Evolutionary conservation across 2,888 invertebrate species (phyloP), one percentile per base, ranked within the genome.

Genomic region (Leptopterna dolabrata): DNA sequence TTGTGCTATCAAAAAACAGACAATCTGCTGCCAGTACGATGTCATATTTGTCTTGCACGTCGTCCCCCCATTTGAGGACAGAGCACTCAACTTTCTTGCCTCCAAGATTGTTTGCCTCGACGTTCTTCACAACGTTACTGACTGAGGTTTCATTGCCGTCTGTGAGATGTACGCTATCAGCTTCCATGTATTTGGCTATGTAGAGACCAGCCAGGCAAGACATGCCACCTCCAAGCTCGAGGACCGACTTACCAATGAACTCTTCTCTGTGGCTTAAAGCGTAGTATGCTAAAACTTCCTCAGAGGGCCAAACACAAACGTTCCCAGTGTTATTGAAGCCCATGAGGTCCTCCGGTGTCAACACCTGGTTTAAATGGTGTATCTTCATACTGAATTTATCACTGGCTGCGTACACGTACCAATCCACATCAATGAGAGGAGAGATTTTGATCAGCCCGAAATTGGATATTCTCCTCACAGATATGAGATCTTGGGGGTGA

Each of bases 151-250:
- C 93, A 92, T 97, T 96, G 47, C 97, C 97, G 91, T 97, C 97
- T 16, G 96, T 96, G 47, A 96, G 92, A 89, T 94, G 93, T 4
- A 96, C 95, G 30, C 93, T 92, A 89, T 93, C 92, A 0, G 95
- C 94, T 80, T 93, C 92, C 87, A 94, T 94, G 90, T 95, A 95
- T 90, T 95, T 95, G 87, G 95, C 95, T 81, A 94, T 93, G 91
- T 96, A 93, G 16, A 97, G 92, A 0, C 96, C 96, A 9, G 96
- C 96, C 43, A 97, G 92, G 90, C 96, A 96, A 27, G 96, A 96
- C 95, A 97, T 96, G 2, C 97, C 97, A 24, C 96, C 96, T 1
- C 97, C 97, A 71, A 97, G 92, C 91, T 97, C 97, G 90, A 96
- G 92, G 36, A 97, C 94, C 91, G 92, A 93, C 91, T 95, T 95